A percentile compares a stretch with the other conserved stretches of the same genome.
Evolutionary conservation across 1,140 invertebrate species (phyloP).

Genomic region (Calliphora vicina): DNA sequence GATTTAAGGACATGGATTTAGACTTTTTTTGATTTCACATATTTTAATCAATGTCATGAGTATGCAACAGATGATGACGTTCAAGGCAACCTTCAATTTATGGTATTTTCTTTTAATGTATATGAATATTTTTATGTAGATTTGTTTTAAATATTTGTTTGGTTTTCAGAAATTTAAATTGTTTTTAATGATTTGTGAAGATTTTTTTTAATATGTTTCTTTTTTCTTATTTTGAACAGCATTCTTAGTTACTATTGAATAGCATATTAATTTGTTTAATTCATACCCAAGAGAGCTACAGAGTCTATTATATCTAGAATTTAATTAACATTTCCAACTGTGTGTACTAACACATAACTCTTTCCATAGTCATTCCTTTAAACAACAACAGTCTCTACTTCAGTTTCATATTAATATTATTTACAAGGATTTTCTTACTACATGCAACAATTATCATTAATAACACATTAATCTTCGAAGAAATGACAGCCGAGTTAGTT

Average conservation of each 20-base stretch:
- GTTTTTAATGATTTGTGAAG: no score
- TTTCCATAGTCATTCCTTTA: no score
- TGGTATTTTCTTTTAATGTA: not conserved
- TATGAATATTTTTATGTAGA: not conserved
- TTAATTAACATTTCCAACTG: not conserved
- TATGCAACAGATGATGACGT: not conserved
- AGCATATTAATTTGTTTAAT: not conserved
- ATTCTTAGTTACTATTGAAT: no score
- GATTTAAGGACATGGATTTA: not conserved
- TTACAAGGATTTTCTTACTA: slow-evolving; percentile 12
- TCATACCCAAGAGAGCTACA: not conserved
- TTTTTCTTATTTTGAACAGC: no score
- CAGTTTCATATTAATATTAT: slow-evolving; percentile 7
- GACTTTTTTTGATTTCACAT: not conserved
- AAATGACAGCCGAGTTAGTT: not conserved
- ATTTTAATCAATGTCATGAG: not conserved
- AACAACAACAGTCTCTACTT: not conserved
- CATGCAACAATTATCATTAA: slow-evolving; percentile 26
- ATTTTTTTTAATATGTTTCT: no score
- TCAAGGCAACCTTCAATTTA: not conserved
- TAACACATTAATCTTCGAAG: slow-evolving; percentile 23
- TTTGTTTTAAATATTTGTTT: no score
- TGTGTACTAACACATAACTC: no score
- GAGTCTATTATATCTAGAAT: not conserved
- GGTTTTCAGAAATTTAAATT: no score